phyloP scores from a whole-genome alignment of 2,113 vertebrate species.

The Lampris megalopsis region DNA sequence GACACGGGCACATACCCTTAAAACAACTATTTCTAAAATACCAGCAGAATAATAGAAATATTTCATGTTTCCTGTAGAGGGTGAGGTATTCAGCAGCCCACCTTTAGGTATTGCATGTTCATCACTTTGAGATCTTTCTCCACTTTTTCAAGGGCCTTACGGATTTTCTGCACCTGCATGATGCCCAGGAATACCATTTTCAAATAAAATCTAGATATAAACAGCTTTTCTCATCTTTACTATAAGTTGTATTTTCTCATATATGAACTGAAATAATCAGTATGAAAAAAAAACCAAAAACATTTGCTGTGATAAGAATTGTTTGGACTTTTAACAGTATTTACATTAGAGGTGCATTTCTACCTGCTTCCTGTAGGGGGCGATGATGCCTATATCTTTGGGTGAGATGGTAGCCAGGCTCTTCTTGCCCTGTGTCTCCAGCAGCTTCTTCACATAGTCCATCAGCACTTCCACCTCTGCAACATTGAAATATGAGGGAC shows the following conservation, averaged over 20 bases:
- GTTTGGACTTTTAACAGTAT: not conserved
- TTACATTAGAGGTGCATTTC: not conserved
- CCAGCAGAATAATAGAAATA: not conserved
- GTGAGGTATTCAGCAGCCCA: conserved; percentile 48
- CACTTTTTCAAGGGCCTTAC: conserved; percentile 79
- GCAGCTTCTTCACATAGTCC: conserved; percentile 86
- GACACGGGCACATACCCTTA: conserved; percentile 10
- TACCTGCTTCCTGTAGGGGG: conserved; percentile 97
- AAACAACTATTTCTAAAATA: not conserved
- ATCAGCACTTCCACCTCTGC: conserved; percentile 87
- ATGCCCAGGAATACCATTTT: conserved; percentile 7
- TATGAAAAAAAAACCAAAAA: not conserved
- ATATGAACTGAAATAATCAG: not conserved
- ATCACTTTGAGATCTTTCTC: conserved; percentile 71
- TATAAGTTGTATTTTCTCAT: not conserved
- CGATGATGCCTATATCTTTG: conserved; percentile 89
- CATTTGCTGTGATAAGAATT: not conserved
- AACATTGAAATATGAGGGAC: conserved; percentile 94
- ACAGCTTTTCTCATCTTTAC: not conserved
- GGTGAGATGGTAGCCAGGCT: conserved; percentile 78
- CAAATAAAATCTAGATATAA: not conserved
- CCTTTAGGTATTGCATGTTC: conserved; percentile 86
- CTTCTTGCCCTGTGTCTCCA: conserved; percentile 80
- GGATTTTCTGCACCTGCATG: conserved; percentile 92
- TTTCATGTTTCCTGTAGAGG: not conserved